phyloP scores from a whole-genome alignment of 2,888 invertebrate genomes.

The Gastrophysa polygoni region DNA sequence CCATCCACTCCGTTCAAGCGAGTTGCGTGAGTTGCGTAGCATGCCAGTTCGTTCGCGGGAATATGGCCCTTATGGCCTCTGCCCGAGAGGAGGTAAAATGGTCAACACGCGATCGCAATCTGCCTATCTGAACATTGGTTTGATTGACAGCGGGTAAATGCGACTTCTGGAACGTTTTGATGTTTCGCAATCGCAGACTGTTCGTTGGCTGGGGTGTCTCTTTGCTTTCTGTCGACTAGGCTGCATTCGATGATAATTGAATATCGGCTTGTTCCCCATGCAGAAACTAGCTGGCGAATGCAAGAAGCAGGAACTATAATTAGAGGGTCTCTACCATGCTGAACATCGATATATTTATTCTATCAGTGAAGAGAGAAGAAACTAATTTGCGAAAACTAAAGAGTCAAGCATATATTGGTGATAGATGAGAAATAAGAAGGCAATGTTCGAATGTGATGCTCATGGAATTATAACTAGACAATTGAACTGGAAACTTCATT shows the following conservation, averaged over 20 bases:
- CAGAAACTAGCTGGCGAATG: not conserved
- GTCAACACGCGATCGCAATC: constrained; percentile 55
- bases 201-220: constrained; percentile 18
- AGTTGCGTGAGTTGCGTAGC: constrained; percentile 57
- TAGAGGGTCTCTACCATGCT: too few species aligned
- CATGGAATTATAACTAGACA: too few species aligned
- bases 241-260: constrained; percentile 10
- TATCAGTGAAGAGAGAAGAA: too few species aligned
- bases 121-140: constrained; percentile 52
- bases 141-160: constrained; percentile 57
- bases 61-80: constrained; percentile 48
- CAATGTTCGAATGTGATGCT: too few species aligned
- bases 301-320: not conserved
- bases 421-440: too few species aligned
- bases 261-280: not conserved
- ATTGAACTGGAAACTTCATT: too few species aligned
- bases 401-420: too few species aligned
- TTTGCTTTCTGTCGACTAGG: not conserved
- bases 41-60: constrained; percentile 46
- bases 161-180: constrained; percentile 52
- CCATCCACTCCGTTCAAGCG: constrained; percentile 53
- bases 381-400: too few species aligned
- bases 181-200: constrained; percentile 49
- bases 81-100: constrained; percentile 46
- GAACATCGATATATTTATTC: too few species aligned